Conservation (phyloP, 2,888 invertebrate species). For the Eutolmus rufibarbis region DNA sequence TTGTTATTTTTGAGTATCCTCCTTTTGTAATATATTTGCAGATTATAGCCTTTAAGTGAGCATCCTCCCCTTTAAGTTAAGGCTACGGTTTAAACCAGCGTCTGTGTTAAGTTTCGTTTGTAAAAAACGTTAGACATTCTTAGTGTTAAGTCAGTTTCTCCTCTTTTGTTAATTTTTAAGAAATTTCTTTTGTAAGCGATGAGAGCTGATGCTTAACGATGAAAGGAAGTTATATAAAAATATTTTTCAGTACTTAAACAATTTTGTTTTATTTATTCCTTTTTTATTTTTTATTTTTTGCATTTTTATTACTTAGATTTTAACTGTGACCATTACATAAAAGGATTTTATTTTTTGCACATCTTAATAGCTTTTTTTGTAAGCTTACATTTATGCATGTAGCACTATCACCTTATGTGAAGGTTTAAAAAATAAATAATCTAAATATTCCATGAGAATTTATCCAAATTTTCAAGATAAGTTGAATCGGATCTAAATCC, state of each 20-base stretch:
- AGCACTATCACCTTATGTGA: no score
- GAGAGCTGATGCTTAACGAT: slow-evolving; percentile 1
- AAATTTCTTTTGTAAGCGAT: slow-evolving; percentile 10
- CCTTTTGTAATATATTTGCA: slow-evolving; percentile 16
- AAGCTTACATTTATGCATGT: no score
- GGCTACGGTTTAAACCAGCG: background rate
- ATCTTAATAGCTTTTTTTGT: no score
- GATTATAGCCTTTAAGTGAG: background rate
- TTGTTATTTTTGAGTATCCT: background rate
- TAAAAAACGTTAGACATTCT: slow-evolving; percentile 5
- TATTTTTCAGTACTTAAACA: slow-evolving; percentile 21
- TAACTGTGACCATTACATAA: background rate
- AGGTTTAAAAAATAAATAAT: no score
- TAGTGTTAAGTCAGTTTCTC: background rate
- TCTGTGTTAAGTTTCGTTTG: slow-evolving; percentile 35
- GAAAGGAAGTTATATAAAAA: slow-evolving; percentile 4
- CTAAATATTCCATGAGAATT: no score
- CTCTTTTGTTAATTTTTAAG: background rate
- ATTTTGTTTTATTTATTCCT: slow-evolving; percentile 17
- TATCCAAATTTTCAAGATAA: no score
- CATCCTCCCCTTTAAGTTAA: background rate
- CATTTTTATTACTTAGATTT: background rate
- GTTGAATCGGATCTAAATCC: no score
- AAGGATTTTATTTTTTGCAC: no score
- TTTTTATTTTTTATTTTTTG: background rate